Base-by-base conservation (phyloP, 2,797 vertebrate species). In the Phalloptychus januarius region DNA sequence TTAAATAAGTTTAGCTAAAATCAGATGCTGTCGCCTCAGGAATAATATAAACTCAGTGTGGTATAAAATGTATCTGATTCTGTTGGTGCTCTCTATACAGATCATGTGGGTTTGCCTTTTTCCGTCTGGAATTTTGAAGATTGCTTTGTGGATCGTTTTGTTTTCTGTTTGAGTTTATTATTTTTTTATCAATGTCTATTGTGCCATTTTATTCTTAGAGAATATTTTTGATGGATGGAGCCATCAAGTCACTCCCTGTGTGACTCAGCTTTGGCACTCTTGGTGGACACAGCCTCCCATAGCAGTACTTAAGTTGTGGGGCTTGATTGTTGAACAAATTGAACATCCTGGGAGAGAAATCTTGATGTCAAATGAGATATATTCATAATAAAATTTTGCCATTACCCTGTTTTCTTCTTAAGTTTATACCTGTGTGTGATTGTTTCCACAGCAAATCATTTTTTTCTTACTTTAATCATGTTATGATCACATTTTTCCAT, bases 341-440 rank as follows among this genome's bases (percentile, higher is more conserved):
- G 97, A 97, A 96, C 97, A 97, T 97, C 95, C 94, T 94, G 91
- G 90, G 94, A 52, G 91, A 77, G 85, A 77, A 78, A 86, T 73
- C 96, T 96, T 96, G 93, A 96, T 97, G 97, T 97, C 95, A 96
- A 96, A 97, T 96, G 93, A 95, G 96, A 94, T 96, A 96, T 97
- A 97, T 97, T 96, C 95, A 96, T 95, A 98, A 98, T 98, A 98
- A 98, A 98, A 95, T 88, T 96, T 97, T 97, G 97, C 97, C 96
- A 97, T 96, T 97, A 90, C 86, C 84, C 79, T 87, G 76, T 84
- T 84, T 81, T 63, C 8, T 71, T 88, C 73, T 74, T 90, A 80
- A 58, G 5, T 42, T 69, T n/a, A 2, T n/a, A 69, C 38, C 38
- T 5, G 4, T 67, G 7, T 42, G 25, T 42, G 38, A 42, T 15